These are phyloP conservation scores for Liopterus haemorrhoidalis DNA, from an alignment of 2,888 invertebrate genomes.

Conservation along the genomic window DNA sequence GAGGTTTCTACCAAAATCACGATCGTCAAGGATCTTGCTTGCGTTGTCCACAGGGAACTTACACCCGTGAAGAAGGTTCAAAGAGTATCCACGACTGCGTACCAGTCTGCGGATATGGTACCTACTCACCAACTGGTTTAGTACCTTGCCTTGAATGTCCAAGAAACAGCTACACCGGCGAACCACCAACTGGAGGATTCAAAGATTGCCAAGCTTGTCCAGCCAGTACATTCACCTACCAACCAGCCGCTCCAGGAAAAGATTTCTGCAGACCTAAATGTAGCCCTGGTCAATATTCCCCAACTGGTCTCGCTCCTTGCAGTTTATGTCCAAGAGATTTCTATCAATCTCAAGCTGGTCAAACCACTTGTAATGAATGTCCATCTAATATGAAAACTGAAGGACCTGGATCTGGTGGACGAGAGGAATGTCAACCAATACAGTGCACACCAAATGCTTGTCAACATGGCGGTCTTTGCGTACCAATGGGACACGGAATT, in stretches of 20 bases:
- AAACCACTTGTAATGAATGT: conserved; percentile 83
- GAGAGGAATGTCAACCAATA: conserved; percentile 81
- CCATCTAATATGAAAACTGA: conserved; percentile 85
- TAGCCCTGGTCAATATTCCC: conserved; percentile 82
- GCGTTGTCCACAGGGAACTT: conserved; percentile 87
- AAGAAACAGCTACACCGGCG: conserved; percentile 80
- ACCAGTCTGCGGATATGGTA: conserved; percentile 93
- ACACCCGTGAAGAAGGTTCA: conserved; percentile 84
- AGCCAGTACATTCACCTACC: conserved; percentile 81
- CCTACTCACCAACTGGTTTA: conserved; percentile 89
- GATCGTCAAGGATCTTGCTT: conserved; percentile 85
- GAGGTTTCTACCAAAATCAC: conserved; percentile 89
- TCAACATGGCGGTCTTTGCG: conserved; percentile 85
- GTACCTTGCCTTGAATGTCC: conserved; percentile 93
- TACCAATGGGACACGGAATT: conserved; percentile 78
- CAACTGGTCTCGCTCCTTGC: conserved; percentile 89
- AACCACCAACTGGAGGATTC: conserved; percentile 84
- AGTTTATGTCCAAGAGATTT: conserved; percentile 88
- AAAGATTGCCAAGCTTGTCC: conserved; percentile 93
- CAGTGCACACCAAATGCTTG: conserved; percentile 84
- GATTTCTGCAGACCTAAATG: conserved; percentile 84
- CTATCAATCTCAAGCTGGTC: conserved; percentile 81
- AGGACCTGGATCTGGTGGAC: conserved; percentile 67
- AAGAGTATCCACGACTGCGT: conserved; percentile 81
- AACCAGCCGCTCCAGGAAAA: conserved; percentile 80